Evolutionary conservation across 1,140 invertebrate genomes (phyloP).

Genomic region (Papilio xuthus): DNA sequence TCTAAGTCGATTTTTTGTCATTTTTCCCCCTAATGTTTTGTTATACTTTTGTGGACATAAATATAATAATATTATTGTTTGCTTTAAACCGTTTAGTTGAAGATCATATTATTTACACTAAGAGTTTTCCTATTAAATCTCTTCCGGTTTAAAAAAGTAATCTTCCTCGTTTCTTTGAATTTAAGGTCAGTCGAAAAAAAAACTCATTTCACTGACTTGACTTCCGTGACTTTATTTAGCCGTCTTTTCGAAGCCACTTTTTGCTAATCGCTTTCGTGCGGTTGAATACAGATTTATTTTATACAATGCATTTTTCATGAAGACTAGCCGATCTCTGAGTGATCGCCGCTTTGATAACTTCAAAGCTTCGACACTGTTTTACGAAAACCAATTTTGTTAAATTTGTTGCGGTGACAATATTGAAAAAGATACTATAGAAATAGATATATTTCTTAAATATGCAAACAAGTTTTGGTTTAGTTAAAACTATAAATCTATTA

Average conservation of each 20-base stretch:
- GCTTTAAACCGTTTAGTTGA: too few relatives aligned
- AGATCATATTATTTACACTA: too few relatives aligned
- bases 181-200: constrained; percentile 15
- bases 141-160: background rate
- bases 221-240: constrained; percentile 31
- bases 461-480: too few relatives aligned
- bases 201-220: constrained; percentile 9
- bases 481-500: too few relatives aligned
- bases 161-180: background rate
- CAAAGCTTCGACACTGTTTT: constrained; percentile 4
- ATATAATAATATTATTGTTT: too few relatives aligned
- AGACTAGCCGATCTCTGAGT: constrained; percentile 28
- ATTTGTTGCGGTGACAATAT: constrained; percentile 10
- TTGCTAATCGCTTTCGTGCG: constrained; percentile 30
- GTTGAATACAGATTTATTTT: constrained; percentile 39
- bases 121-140: background rate
- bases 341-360: constrained; percentile 32
- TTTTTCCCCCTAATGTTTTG: too few relatives aligned
- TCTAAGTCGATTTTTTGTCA: too few relatives aligned
- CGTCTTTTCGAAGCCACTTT: constrained; percentile 29
- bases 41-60: too few relatives aligned
- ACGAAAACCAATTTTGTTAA: constrained; percentile 30
- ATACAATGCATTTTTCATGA: constrained; percentile 39
- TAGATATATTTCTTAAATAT: background rate
- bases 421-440: background rate